Evolutionary conservation across 2,797 vertebrate species (phyloP), one percentile per base, ranked within the genome.

Genomic region (Phataginus tetradactyla): DNA sequence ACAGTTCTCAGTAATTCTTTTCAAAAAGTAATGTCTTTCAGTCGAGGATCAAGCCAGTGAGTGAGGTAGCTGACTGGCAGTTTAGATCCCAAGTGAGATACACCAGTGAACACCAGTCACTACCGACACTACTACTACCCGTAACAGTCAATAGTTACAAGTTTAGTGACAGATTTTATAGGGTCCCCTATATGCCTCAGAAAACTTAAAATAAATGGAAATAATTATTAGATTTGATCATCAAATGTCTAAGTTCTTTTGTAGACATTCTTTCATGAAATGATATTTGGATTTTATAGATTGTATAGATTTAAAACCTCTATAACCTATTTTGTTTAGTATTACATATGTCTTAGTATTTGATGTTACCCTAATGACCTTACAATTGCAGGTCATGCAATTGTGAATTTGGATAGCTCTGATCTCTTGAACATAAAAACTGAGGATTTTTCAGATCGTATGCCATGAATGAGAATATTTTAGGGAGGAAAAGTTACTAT

Each of bases 191-290:
- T 42, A 72, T 59, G 42, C 29, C 29, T 78, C 45, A 68, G 21
- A 69, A 2, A 83, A 61, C 1, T 59, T 91, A 95, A 63, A 86
- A 79, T 71, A 90, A 37, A 68, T 88, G 49, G 3, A 85, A 94
- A 32, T 69, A 72, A 29, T 34, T 72, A 63, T 85, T 74, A 86
- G 9, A 74, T 29, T 88, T 63, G 23, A 34, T 88, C 45, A 63
- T 88, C 32, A 87, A 69, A 90, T 86, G 18, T 53, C n/a, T 88
- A 53, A 90, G 69, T 96, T 84, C 3, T 81, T 80, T 42, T 90
- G 45, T 17, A 61, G 4, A 83, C 37, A 69, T 34, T 5, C 4
- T 63, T 49, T 23, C 7, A 63, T 85, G 20, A 91, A 89, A 61
- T 0, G 71, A 18, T 21, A 66, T 3, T 83, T 80, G 21, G 9